These are phyloP conservation scores for Heterotis niloticus DNA, from an alignment of 2,113 vertebrate species.

Conservation along the genomic window DNA sequence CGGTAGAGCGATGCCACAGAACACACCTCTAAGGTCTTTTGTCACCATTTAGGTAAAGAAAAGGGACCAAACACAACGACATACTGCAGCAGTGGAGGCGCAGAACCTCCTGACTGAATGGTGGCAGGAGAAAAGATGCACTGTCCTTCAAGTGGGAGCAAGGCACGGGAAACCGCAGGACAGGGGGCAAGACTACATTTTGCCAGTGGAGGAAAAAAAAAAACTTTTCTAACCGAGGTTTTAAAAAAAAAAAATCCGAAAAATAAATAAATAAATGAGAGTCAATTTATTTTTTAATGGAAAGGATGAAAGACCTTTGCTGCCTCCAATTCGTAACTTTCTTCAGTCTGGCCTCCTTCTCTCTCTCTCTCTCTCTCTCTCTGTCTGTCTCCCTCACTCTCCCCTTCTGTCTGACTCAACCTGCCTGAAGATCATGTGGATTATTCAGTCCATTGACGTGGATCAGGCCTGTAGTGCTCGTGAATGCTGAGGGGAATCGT, in stretches of 20 bases:
- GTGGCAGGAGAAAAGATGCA: no score
- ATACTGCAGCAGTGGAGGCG: no score
- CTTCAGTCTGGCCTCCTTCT: background rate
- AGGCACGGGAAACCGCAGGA: background rate
- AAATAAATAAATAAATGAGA: conserved; percentile 23
- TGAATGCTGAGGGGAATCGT: conserved; percentile 24
- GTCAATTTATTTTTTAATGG: conserved; percentile 27
- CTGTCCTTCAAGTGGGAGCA: background rate
- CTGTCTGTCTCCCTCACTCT: background rate
- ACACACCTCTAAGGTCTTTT: no score
- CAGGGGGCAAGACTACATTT: background rate
- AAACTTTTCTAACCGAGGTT: conserved; percentile 1
- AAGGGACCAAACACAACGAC: no score
- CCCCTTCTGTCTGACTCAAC: conserved; percentile 9
- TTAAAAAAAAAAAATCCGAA: background rate
- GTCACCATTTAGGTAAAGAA: no score
- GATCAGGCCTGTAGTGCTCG: conserved; percentile 14
- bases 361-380: background rate
- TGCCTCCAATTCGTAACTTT: conserved; percentile 17
- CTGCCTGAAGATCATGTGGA: conserved; percentile 26
- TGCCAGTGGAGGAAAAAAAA: background rate
- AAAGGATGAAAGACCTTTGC: conserved; percentile 19
- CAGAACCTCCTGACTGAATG: no score
- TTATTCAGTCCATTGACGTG: conserved; percentile 30
- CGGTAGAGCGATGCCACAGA: no score